Conservation (phyloP, 2,888 invertebrate species). For the Tineola bisselliella region DNA sequence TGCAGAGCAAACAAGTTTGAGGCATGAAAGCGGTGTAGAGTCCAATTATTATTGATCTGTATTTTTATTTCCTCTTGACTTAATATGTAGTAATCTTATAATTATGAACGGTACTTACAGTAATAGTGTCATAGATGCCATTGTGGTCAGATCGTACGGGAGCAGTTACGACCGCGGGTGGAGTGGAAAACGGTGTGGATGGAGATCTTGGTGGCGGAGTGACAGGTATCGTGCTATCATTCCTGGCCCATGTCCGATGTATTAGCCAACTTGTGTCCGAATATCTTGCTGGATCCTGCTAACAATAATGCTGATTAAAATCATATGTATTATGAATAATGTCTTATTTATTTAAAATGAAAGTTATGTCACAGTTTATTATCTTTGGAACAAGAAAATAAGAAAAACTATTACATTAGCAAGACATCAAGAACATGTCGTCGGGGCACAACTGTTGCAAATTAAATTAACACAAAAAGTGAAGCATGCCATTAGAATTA, state of each 20-base stretch:
- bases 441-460: conserved; percentile 19
- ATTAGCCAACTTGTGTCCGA: conserved; percentile 80
- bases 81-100: background rate
- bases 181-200: conserved; percentile 30
- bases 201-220: conserved; percentile 41
- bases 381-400: too few relatives aligned
- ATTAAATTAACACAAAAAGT: conserved; percentile 28
- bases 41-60: background rate
- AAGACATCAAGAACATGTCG: background rate
- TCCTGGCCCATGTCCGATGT: conserved; percentile 73
- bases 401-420: background rate
- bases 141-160: conserved; percentile 41
- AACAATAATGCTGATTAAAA: conserved; percentile 21
- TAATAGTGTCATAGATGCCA: conserved; percentile 62
- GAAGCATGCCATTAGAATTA: conserved; percentile 22
- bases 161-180: conserved; percentile 28
- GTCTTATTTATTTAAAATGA: background rate
- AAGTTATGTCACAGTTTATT: background rate
- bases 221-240: conserved; percentile 49
- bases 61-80: background rate
- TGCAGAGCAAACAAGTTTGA: background rate
- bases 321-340: background rate
- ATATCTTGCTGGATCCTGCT: conserved; percentile 74
- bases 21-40: background rate
- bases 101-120: conserved; percentile 31